Base-by-base conservation (phyloP, 2,888 invertebrate species). In the Leptinotarsa rubiginosa region DNA sequence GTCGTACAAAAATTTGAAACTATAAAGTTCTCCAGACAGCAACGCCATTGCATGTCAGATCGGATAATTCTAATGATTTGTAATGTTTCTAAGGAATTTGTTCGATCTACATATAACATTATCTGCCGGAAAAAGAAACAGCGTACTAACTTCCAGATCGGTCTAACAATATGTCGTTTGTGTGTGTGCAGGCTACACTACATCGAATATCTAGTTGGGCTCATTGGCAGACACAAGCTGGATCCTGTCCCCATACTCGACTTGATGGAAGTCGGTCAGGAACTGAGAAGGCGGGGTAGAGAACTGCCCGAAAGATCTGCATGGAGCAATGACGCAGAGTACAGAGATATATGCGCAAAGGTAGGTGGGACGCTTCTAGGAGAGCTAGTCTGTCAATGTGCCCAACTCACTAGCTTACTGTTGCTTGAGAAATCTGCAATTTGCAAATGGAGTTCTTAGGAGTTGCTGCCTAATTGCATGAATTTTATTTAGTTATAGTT, bases 211-310 rank as follows among this genome's bases (percentile, higher is more conserved):
- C 92, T 98, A 91, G 96, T 97, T 87, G 93, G 92, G 84, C 91
- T 94, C 88, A 95, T 97, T 89, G 94, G 94, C 88, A 92, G 92
- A 88, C 91, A 93, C 87, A 91, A 91, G 85, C 91, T 98, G 88
- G 98, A 98, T 90, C 97, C 98, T 7, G 91, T 97, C 85, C 92
- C 93, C 81, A 95, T 97, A 86, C 93, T 97, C 91, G 94, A 94
- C 87, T 91, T 95, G 87, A 92, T 93, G 83, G 97, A 97, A 87
- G 93, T 97, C 85, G 93, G 94, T 83, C 96, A 96, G 84, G 96
- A 97, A 88, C 91, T 97, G 87, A 92, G 94, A 84, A 92, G 96
- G 84, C 93, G 95, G 85, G 96, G 95, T 86, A 93, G 95, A 88
- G 91, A 93, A 80, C 90, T 96, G 86, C 97, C 97, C 77, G 94